Base-by-base conservation (phyloP, 2,797 vertebrate species). In the Glossophaga mutica region DNA sequence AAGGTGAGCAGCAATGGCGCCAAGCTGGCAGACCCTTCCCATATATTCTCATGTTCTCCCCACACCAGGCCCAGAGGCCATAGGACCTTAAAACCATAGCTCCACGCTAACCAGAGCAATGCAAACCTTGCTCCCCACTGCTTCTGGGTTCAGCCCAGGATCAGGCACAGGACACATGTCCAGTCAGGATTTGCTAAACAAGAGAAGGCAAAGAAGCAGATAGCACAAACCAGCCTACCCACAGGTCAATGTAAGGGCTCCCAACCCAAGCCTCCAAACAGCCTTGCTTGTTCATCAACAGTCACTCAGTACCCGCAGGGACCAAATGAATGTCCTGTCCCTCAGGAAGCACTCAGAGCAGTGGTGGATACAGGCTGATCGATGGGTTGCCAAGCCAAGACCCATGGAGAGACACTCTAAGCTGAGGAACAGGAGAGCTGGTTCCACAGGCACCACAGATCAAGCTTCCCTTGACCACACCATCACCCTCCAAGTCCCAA, bases 1-100 rank as follows among this genome's bases (percentile, higher is more conserved):
- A 34, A 48, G 2, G 8, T 14, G 1, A 52, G 68, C n/a, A 29
- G 52, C 15, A 3, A 37, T 0, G 1, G 24, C 12, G 11, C 62
- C 50, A 18, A 16, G 32, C 24, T 68, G 57, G 68, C 50, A 62
- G 88, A 9, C 52, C 29, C 46, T n/a, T 55, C 52, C 12, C 4
- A 50, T 10, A 22, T 19, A 32, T 52, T 65, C 62, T 84, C 19
- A 32, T 5, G 39, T 11, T 32, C n/a, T 29, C 57, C 9, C 37
- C 21, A 39, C 21, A 11, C 32, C 42, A 44, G 11, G 59, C 26
- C 50, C 93, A 34, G 29, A 81, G 68, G 44, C 86, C 24, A 24
- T 1, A 15, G 39, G 71, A 55, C 68, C 37, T 68, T 37, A 50
- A 4, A 7, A 70, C 67, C 76, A 18, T 9, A 42, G 26, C 50